Evolutionary conservation across 1,140 invertebrate species (phyloP).

Genomic region (Penaeus vannamei): DNA sequence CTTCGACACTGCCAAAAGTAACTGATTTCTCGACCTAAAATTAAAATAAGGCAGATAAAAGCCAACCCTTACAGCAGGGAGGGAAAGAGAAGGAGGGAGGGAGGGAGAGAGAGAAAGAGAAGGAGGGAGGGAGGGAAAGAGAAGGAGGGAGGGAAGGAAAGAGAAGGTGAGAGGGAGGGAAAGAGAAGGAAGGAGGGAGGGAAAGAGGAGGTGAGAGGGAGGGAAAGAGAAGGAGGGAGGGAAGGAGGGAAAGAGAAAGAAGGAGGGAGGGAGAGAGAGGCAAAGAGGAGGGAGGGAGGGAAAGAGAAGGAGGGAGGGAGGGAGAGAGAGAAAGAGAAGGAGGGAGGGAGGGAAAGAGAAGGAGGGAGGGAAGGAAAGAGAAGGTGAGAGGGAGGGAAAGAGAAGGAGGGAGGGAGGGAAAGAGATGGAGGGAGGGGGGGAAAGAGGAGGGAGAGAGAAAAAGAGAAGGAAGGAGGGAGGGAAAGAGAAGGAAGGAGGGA

Average conservation of each 20-base stretch:
- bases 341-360: conserved; percentile 23
- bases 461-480: neutral
- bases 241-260: neutral
- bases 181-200: neutral
- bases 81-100: conserved; percentile 7
- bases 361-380: conserved; percentile 20
- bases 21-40: too few relatives aligned
- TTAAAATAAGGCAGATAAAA: too few relatives aligned
- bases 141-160: conserved; percentile 3
- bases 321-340: neutral
- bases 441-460: neutral
- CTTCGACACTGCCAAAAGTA: too few relatives aligned
- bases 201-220: neutral
- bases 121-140: conserved; percentile 14
- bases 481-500: neutral
- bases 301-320: neutral
- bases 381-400: conserved; percentile 19
- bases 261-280: neutral
- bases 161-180: conserved; percentile 1
- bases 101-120: conserved; percentile 19
- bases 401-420: conserved; percentile 20
- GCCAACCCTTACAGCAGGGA: neutral
- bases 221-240: neutral
- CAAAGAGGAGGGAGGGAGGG: neutral
- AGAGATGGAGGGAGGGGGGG: neutral